These are phyloP conservation scores for Limnodromus scolopaceus DNA, from an alignment of 2,797 vertebrate genomes.

Conservation along the genomic window DNA sequence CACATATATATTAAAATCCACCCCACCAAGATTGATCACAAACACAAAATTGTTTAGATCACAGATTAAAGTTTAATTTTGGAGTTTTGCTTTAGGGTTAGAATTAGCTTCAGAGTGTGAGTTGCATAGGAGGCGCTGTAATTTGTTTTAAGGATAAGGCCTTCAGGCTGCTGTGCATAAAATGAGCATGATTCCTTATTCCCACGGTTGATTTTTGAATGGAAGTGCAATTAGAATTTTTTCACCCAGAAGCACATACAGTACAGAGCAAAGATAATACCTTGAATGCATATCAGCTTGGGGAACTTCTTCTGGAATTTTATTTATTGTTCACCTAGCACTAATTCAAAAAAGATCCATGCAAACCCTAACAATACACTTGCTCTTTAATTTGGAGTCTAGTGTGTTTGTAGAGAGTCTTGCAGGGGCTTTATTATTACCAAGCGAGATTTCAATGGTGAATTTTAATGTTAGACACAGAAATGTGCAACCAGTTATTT, in stretches of 20 bases:
- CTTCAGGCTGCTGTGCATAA: constrained; percentile 85
- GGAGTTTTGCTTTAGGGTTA: constrained; percentile 83
- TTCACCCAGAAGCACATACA: constrained; percentile 81
- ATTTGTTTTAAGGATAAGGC: constrained; percentile 95
- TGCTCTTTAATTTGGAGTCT: constrained; percentile 86
- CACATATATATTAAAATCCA: constrained; percentile 33
- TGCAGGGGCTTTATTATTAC: constrained; percentile 82
- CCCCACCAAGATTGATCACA: constrained; percentile 77
- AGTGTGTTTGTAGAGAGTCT: constrained; percentile 82
- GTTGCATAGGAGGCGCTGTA: constrained; percentile 89
- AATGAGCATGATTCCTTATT: constrained; percentile 85
- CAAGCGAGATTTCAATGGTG: constrained; percentile 57
- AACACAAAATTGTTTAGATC: constrained; percentile 83
- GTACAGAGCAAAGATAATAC: constrained; percentile 81
- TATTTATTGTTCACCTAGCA: constrained; percentile 91
- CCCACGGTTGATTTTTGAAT: constrained; percentile 85
- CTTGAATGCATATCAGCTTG: constrained; percentile 81
- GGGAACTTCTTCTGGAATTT: constrained; percentile 82
- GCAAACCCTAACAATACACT: constrained; percentile 87
- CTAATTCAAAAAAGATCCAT: constrained; percentile 88
- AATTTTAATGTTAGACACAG: constrained; percentile 70
- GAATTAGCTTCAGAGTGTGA: constrained; percentile 83
- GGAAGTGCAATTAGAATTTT: constrained; percentile 85
- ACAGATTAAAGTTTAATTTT: constrained; percentile 87
- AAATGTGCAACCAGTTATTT: constrained; percentile 69